Evolutionary conservation across 2,113 vertebrate genomes (phyloP).

Genomic region (Tyto alba): DNA sequence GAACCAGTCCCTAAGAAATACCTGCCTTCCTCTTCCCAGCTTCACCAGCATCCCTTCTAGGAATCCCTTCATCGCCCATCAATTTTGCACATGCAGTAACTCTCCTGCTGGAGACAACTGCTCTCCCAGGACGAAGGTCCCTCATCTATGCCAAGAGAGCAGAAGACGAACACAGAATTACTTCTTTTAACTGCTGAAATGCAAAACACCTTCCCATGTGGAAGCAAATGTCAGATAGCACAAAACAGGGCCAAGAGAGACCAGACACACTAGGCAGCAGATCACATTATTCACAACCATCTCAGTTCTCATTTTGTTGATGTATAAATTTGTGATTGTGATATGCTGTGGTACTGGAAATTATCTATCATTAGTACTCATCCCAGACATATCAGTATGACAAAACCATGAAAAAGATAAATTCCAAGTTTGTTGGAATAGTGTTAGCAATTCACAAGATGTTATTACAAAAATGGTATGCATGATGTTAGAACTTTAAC

Average conservation of each 20-base stretch:
- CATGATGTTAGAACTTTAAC: background rate
- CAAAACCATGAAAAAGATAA: background rate
- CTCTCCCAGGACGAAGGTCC: background rate
- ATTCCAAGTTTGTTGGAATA: background rate
- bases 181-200: background rate
- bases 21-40: background rate
- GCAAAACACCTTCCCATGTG: background rate
- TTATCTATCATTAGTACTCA: background rate
- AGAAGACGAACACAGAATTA: background rate
- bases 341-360: background rate
- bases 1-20: background rate
- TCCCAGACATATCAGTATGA: background rate
- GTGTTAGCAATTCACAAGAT: background rate
- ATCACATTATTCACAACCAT: background rate
- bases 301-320: background rate
- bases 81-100: rapidly evolving
- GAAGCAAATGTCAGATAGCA: background rate
- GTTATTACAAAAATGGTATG: background rate
- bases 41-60: background rate
- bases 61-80: background rate
- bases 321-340: too few relatives aligned
- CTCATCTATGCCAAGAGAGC: background rate
- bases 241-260: background rate
- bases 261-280: background rate
- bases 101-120: background rate